A percentile compares a stretch with the other conserved stretches of the same genome.
phyloP scores from a whole-genome alignment of 2,797 vertebrate genomes.

The Falco columbarius region DNA sequence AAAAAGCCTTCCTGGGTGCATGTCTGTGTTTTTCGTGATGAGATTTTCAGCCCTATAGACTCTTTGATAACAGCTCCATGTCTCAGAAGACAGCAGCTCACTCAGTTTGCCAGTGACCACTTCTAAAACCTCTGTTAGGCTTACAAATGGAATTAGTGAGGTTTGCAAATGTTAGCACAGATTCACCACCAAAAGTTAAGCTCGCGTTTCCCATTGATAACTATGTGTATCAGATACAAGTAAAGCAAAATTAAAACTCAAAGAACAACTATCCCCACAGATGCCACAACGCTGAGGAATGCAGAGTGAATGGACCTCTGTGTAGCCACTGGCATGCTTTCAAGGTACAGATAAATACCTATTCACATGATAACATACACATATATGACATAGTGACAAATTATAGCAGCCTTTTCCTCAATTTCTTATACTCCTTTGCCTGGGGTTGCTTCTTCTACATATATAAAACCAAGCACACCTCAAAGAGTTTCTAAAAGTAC shows the following conservation, averaged over 20 bases:
- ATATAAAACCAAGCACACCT: neutral
- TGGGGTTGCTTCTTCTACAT: neutral
- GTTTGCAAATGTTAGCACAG: neutral
- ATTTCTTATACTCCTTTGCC: neutral
- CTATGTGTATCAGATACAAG: neutral
- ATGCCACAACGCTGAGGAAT: neutral
- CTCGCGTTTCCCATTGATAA: neutral
- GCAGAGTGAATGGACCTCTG: neutral
- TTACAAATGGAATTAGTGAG: neutral
- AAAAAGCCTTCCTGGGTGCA: neutral
- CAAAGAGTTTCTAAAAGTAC: neutral
- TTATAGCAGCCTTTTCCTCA: neutral
- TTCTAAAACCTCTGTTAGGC: neutral
- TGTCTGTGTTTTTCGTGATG: neutral
- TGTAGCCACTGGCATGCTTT: neutral
- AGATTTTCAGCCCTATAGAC: neutral
- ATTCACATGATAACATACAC: rapidly evolving
- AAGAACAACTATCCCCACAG: neutral
- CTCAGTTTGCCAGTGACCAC: neutral
- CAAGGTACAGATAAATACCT: neutral
- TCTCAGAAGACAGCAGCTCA: neutral
- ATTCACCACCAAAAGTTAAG: neutral
- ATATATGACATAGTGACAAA: neutral
- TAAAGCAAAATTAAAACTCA: neutral
- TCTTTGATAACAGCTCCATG: neutral